phyloP scores from a whole-genome alignment of 2,888 invertebrate species.

The Folsomia manolachei region DNA sequence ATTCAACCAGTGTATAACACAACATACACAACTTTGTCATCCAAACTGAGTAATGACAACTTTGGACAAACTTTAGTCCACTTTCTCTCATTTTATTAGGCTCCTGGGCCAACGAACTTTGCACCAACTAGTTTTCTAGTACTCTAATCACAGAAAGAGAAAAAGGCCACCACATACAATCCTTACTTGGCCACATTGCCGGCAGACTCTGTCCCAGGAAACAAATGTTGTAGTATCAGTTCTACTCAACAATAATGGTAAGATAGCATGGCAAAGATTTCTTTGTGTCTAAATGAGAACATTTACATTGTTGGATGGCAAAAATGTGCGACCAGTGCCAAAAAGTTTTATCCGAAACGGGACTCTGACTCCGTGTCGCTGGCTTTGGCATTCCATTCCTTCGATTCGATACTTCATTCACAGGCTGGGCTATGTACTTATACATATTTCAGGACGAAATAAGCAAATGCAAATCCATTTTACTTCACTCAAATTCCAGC shows the following conservation, averaged over 20 bases:
- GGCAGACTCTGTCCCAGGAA: neutral
- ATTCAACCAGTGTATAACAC: too few relatives aligned
- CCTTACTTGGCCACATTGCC: too few relatives aligned
- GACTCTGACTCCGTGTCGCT: neutral
- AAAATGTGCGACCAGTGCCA: neutral
- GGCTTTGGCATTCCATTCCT: neutral
- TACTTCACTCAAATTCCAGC: neutral
- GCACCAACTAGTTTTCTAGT: neutral
- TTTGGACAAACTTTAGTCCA: neutral
- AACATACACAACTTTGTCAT: neutral
- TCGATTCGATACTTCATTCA: too few relatives aligned
- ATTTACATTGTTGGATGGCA: slow-evolving; percentile 3
- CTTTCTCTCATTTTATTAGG: neutral
- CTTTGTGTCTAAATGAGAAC: neutral
- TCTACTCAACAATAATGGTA: neutral
- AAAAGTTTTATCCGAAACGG: neutral
- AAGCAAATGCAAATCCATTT: neutral
- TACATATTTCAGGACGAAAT: too few relatives aligned
- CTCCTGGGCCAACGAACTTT: neutral
- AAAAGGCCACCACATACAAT: neutral
- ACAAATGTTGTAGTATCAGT: neutral
- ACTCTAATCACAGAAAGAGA: neutral
- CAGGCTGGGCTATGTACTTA: neutral
- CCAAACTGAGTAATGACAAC: neutral
- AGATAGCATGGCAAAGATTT: neutral